phyloP scores from a whole-genome alignment of 1,140 invertebrate genomes.

The Calosoma granatense region DNA sequence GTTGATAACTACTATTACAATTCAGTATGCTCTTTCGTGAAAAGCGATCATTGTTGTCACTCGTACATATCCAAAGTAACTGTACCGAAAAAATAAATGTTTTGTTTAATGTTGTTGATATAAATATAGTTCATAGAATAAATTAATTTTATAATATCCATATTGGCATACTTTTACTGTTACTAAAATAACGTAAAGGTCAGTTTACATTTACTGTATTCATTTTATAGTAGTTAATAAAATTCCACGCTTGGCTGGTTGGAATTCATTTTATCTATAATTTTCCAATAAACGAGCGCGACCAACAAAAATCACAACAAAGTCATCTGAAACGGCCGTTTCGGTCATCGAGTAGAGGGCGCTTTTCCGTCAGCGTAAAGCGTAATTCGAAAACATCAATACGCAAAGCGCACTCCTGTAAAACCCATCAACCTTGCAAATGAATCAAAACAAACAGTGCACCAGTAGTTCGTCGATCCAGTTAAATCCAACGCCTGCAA shows the following conservation, averaged over 20 bases:
- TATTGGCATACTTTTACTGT: too few species aligned
- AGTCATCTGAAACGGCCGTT: conserved; percentile 4
- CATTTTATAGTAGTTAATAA: conserved; percentile 3
- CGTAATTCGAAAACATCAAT: conserved; percentile 9
- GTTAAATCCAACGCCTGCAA: neutral
- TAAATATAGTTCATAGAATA: too few species aligned
- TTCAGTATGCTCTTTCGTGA: too few species aligned
- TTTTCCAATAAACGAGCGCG: neutral
- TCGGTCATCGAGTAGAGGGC: neutral
- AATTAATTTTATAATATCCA: too few species aligned
- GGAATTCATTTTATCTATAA: conserved; percentile 4
- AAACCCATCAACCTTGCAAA: conserved; percentile 8
- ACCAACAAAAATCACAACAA: conserved; percentile 6
- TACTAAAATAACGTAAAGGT: too few species aligned
- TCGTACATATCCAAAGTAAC: too few species aligned
- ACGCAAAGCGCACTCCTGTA: conserved; percentile 8
- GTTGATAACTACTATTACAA: too few species aligned
- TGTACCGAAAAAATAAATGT: too few species aligned
- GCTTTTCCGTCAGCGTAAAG: neutral
- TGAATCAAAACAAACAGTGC: conserved; percentile 9
- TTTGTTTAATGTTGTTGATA: too few species aligned
- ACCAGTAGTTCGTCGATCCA: conserved; percentile 1
- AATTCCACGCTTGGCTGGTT: neutral
- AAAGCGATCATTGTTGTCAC: too few species aligned
- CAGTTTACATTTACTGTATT: too few species aligned